Evolutionary conservation across 1,140 invertebrate species (phyloP).

Genomic region (Condylostylus longicornis): DNA sequence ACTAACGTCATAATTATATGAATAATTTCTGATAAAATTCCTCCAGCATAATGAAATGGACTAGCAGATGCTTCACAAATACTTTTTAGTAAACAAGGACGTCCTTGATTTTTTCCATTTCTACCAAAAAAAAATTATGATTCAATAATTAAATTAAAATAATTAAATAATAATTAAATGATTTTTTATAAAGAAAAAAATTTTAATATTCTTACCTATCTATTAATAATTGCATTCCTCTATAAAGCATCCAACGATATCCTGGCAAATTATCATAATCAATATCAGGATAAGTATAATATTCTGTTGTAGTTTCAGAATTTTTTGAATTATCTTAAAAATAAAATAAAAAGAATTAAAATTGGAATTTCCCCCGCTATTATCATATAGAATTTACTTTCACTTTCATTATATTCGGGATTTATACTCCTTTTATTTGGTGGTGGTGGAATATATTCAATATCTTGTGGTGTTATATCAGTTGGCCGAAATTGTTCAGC

Average conservation of each 20-base stretch:
- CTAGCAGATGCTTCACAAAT: slow-evolving; percentile 57
- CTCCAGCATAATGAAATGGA: slow-evolving; percentile 46
- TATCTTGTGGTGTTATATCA: neutral
- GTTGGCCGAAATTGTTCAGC: slow-evolving; percentile 15
- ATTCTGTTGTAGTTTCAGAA: too few species aligned
- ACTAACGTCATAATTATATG: slow-evolving; percentile 54
- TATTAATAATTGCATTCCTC: slow-evolving; percentile 21
- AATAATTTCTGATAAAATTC: slow-evolving; percentile 51
- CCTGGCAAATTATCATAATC: too few species aligned
- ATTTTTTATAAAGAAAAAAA: too few species aligned
- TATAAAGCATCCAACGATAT: slow-evolving; percentile 26
- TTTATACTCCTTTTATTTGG: too few species aligned
- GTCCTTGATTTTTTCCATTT: slow-evolving; percentile 46
- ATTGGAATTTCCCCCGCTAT: too few species aligned
- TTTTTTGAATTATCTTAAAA: too few species aligned
- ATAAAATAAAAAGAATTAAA: too few species aligned
- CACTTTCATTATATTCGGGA: too few species aligned
- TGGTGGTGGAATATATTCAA: too few species aligned
- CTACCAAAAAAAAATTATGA: slow-evolving; percentile 22
- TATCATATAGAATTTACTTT: too few species aligned
- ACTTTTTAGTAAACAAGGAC: slow-evolving; percentile 51
- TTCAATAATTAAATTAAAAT: neutral
- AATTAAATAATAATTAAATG: neutral
- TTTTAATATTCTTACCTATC: too few species aligned
- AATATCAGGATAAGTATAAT: too few species aligned